A percentile compares a stretch with the other conserved stretches of the same genome.
phyloP scores from a whole-genome alignment of 2,888 invertebrate species.

The Troides aeacus region DNA sequence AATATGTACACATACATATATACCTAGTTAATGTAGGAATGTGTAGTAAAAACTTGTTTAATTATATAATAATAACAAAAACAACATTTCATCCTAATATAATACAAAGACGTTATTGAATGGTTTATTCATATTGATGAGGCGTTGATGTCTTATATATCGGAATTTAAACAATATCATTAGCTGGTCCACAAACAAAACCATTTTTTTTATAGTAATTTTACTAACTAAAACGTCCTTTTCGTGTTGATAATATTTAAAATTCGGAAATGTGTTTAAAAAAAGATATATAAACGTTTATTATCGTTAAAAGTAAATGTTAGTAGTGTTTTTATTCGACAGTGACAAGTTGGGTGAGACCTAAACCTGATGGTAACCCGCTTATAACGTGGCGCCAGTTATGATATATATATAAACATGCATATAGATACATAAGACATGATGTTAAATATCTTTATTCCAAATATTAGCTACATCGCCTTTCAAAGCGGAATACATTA shows the following conservation, averaged over 20 bases:
- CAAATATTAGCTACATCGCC: too few relatives aligned
- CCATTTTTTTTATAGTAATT: too few relatives aligned
- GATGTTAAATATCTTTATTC: too few relatives aligned
- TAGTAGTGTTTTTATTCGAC: too few relatives aligned
- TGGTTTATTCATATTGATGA: not conserved
- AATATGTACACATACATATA: not conserved
- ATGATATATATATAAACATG: too few relatives aligned
- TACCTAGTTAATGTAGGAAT: too few relatives aligned
- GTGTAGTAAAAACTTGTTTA: too few relatives aligned
- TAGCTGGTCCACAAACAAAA: not conserved
- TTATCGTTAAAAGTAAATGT: not conserved
- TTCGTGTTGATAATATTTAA: not conserved
- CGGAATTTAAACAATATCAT: not conserved
- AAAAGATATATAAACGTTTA: not conserved
- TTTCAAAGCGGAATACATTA: too few relatives aligned
- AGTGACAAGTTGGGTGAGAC: too few relatives aligned
- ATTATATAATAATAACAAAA: not conserved
- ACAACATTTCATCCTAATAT: not conserved
- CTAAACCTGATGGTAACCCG: too few relatives aligned
- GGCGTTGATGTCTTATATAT: slow-evolving; percentile 26
- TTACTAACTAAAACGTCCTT: not conserved
- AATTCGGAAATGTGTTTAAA: not conserved
- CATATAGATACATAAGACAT: too few relatives aligned
- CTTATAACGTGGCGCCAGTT: too few relatives aligned
- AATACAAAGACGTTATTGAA: not conserved